phyloP scores from a whole-genome alignment of 2,113 vertebrate species.

The Podarcis raffonei region DNA sequence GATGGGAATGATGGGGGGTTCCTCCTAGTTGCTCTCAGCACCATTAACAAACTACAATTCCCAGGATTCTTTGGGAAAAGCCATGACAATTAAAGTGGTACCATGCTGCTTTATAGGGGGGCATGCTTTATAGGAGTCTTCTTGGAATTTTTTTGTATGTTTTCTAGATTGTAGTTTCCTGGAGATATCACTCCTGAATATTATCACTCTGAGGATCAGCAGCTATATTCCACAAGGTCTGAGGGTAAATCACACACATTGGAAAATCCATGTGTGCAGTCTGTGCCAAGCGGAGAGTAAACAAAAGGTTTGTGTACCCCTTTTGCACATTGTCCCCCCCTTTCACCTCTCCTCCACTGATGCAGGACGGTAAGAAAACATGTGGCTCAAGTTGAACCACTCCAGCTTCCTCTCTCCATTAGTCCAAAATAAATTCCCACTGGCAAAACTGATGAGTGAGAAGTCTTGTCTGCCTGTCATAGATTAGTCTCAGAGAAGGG shows the following conservation, averaged over 20 bases:
- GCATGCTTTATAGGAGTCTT: too few species aligned
- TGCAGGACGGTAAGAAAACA: constrained; percentile 9
- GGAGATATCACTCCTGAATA: not conserved
- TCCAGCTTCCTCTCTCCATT: constrained; percentile 29
- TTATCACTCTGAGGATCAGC: not conserved
- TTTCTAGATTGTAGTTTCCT: not conserved
- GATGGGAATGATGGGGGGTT: too few species aligned
- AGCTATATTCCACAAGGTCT: not conserved
- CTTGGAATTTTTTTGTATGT: too few species aligned
- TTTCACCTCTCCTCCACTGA: not conserved
- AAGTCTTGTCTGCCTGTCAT: constrained; percentile 38
- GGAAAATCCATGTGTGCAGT: not conserved
- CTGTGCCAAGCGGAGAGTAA: not conserved
- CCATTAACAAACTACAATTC: too few species aligned
- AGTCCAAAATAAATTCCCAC: constrained; percentile 52
- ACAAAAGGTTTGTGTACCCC: not conserved
- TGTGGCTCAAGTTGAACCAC: constrained; percentile 43
- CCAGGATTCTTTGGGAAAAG: too few species aligned
- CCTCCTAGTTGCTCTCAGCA: too few species aligned
- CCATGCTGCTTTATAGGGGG: too few species aligned
- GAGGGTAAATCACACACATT: not conserved
- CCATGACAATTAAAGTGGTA: too few species aligned
- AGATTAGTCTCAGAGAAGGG: not conserved
- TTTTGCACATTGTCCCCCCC: not conserved
- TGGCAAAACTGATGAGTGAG: constrained; percentile 50